Conservation (phyloP, 2,113 vertebrate genomes). For the Edolisoma coerulescens region DNA sequence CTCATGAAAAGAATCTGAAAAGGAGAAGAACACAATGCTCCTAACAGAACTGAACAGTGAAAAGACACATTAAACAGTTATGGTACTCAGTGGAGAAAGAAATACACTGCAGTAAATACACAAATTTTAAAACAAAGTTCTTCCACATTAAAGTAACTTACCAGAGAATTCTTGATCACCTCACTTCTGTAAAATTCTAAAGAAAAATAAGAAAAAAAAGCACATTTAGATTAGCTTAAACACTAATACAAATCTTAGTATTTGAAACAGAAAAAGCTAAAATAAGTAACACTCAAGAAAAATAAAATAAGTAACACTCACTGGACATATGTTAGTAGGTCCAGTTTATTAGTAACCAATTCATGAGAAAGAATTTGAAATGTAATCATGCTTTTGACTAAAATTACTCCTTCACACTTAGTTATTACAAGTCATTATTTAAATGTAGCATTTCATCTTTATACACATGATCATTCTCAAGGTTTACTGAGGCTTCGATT, state of each 20-base stretch:
- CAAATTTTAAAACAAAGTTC: neutral
- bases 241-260: neutral
- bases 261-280: neutral
- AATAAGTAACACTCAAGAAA: neutral
- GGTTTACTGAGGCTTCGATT: neutral
- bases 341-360: neutral
- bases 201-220: constrained; percentile 31
- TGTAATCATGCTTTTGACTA: neutral
- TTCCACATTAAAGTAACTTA: constrained; percentile 74
- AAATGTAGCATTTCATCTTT: neutral
- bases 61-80: neutral
- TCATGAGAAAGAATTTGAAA: neutral
- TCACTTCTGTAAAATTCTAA: constrained; percentile 98
- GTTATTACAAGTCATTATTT: neutral
- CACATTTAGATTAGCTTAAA: constrained; percentile 7
- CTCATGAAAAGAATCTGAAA: neutral
- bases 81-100: neutral
- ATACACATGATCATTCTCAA: neutral
- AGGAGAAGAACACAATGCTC: neutral
- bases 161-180: constrained; percentile 96
- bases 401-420: neutral
- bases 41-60: neutral
- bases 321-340: neutral
- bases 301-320: neutral
- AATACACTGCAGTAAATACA: neutral